Percentiles rank a stretch among this genome's conserved stretches.
These are phyloP conservation scores for Cuculus canorus DNA, from an alignment of 2,797 vertebrate species.

Conservation along the genomic window DNA sequence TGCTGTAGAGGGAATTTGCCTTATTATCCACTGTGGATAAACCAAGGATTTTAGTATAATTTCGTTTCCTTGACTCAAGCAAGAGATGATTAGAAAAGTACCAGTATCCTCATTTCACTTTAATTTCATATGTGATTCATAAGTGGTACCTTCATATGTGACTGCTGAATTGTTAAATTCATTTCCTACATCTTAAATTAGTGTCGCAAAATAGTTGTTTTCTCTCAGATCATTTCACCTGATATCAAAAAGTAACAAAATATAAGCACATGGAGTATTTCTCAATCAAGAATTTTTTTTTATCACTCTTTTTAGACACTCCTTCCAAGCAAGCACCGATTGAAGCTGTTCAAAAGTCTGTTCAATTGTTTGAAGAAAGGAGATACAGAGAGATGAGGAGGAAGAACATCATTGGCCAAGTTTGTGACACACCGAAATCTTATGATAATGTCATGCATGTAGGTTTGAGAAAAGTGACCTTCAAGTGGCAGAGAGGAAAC, in stretches of 20 bases:
- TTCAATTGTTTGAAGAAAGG: constrained; percentile 91
- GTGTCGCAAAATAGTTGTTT: background rate
- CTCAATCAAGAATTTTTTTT: background rate
- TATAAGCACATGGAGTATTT: background rate
- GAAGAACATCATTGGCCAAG: constrained; percentile 97
- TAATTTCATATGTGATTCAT: background rate
- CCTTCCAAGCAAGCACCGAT: constrained; percentile 90
- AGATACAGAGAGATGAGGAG: constrained; percentile 91
- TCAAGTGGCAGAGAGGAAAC: constrained; percentile 99
- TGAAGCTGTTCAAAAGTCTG: constrained; percentile 90
- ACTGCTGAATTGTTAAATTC: background rate
- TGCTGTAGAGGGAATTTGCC: background rate
- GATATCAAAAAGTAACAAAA: background rate
- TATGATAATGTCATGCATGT: constrained; percentile 98
- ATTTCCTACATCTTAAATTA: background rate
- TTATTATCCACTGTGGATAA: background rate
- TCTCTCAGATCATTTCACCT: background rate
- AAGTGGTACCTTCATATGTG: background rate
- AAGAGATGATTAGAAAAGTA: background rate
- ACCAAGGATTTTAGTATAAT: background rate
- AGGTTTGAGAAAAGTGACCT: constrained; percentile 97
- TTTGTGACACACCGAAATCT: constrained; percentile 96
- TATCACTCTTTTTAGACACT: constrained; percentile 77
- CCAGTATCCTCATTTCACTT: background rate
- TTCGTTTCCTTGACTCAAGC: background rate